Evolutionary conservation across 2,888 invertebrate genomes (phyloP), one percentile per base, ranked within the genome.

Genomic region (Pollenia griseotomentosa): DNA sequence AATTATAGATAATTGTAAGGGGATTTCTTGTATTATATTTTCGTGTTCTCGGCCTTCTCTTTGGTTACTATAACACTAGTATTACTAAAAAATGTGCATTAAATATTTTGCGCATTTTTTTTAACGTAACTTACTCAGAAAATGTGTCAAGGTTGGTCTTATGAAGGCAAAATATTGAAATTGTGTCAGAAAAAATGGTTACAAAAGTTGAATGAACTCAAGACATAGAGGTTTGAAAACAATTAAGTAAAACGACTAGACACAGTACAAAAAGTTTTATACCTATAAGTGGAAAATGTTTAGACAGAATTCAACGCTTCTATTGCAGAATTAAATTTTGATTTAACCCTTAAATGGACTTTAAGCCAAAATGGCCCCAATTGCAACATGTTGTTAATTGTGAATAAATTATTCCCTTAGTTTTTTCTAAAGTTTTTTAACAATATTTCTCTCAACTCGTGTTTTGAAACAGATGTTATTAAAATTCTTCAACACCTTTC

Each of bases 61-160:
- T 40, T 48, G 33, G 8, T 19, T 40, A 63, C 19, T n/a, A 19
- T 14, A 19, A 11, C 16, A 19, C 63, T 11, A 6, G 7, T 65
- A 33, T 4, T 33, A 33, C 33, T 33, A 33, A 23, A 14, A 9
- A 11, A 14, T 23, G 44, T 16, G 10, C 10, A 19, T 2, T 65
- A 14, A 23, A 66, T 23, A 23, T 66, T 19, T 23, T 33, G 33
- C 33, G 33, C 2, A 44, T 44, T 16, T 44, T 46, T 57, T 23
- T 59, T 0, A 10, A 1, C 33, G 11, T 70, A 16, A 33, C 11
- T 63, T 23, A 80, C 23, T 42, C 9, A 53, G 53, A 10, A 53
- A 59, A 63, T 63, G 33, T 55, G 63, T 73, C 80, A 81, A 81
- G 71, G 80, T 65, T 73, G 33, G 33, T 33, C 33, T 33, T 33